Conservation (phyloP, 2,797 vertebrate species). For the Danionella dracula region DNA sequence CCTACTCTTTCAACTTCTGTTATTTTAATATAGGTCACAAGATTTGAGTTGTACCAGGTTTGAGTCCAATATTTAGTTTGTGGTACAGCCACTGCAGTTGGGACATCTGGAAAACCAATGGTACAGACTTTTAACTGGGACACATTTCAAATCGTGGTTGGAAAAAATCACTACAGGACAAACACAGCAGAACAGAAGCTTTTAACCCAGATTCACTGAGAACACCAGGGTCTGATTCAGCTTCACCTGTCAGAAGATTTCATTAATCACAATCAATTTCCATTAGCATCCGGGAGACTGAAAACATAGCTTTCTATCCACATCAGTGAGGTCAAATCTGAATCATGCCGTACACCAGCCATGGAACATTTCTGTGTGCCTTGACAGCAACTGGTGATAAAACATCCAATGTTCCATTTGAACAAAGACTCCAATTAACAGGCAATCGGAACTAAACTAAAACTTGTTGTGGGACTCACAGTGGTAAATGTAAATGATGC, state of each 20-base stretch:
- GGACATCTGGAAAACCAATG: background rate
- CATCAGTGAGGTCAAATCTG: conserved; percentile 17
- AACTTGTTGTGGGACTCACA: no score
- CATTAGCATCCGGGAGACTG: conserved; percentile 27
- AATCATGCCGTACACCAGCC: background rate
- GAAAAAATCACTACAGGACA: background rate
- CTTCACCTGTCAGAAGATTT: conserved; percentile 24
- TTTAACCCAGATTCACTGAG: conserved; percentile 9
- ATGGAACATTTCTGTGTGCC: background rate
- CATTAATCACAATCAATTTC: conserved; percentile 43
- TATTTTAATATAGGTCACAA: background rate
- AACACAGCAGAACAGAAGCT: background rate
- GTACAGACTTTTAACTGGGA: background rate
- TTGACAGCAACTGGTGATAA: conserved; percentile 18
- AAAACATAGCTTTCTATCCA: conserved; percentile 13
- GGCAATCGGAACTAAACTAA: conserved; percentile 31
- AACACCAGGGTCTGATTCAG: conserved; percentile 19
- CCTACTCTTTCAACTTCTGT: no score
- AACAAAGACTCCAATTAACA: conserved; percentile 33
- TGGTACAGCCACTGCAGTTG: background rate
- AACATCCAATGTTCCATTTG: conserved; percentile 24
- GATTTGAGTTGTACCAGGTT: background rate
- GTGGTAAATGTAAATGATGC: no score
- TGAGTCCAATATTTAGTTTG: background rate
- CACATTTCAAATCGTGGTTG: background rate